Base-by-base conservation (phyloP, 2,113 vertebrate genomes). In the Puffinus mauretanicus region DNA sequence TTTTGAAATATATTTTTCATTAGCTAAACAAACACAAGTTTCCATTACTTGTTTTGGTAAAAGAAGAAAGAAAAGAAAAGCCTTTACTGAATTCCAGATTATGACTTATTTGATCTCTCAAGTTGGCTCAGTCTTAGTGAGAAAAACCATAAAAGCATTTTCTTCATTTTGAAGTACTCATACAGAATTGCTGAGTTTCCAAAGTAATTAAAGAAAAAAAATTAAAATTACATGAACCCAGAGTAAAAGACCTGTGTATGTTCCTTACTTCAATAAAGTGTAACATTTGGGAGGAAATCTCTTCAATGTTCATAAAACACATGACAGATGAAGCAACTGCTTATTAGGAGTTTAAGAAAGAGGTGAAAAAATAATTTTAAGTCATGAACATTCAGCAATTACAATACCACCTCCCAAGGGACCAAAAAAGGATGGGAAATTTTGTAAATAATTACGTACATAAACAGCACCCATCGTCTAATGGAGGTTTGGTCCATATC, bases 41-140 rank as follows among this genome's bases (percentile, higher is more conserved):
- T 94, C 65, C 65, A 85, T 84, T 84, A 44, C 49, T 91, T 25
- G 27, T 16, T 70, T 36, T 20, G 34, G 65, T 93, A 77, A 90
- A 92, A 90, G 67, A 94, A 86, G 67, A 94, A 92, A 94, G 80
- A 46, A 76, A 82, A 52, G 16, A 47, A 83, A 95, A 89, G 26
- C 14, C 30, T 94, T 87, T 62, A 64, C 30, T 87, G 69, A 91
- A 86, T 93, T 91, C 55, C 40, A 75, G 65, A 94, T 82, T 93
- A 85, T 79, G 66, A 85, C 24, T 95, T 58, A 80, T 91, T 96
- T 95, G 87, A 90, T 96, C 81, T 90, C 49, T 88, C 78, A 82
- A 91, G 61, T 57, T 95, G 70, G 44, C 19, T 44, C 91, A 81
- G 52, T 49, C 73, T 54, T 70, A 65, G 30, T n/a, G 84, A 86